Base-by-base conservation (phyloP, 2,888 invertebrate genomes). In the Trypoxylon attenuatum region DNA sequence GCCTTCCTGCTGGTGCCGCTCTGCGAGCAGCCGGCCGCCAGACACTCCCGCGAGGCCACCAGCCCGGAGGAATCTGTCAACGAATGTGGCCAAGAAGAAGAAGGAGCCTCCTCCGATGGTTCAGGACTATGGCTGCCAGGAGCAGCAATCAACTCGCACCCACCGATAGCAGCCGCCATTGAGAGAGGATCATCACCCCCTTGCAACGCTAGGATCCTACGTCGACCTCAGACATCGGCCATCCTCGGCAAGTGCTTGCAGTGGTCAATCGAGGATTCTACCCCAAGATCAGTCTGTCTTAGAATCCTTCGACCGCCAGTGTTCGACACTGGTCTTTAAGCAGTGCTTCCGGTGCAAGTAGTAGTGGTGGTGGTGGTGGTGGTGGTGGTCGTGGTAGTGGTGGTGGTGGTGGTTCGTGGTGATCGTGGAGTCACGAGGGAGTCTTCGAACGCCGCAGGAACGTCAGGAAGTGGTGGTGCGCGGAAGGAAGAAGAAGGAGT, bases 141-240 rank as follows among this genome's bases (percentile, higher is more conserved):
- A 29, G 29, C 42, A 47, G 16, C 21, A 27, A 19, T 13, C 43
- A 52, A 29, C 29, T 21, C 25, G 33, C 22, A 43, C 29, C 51
- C 52, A 43, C 66, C 55, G 56, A 60, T 68, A 66, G 68, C 43
- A 49, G 60, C 66, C 68, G 68, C 66, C 66, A 66, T 66, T 68
- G 60, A 68, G 42, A 58, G 54, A 29, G 51, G 49, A 38, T 65
- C 65, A 58, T 59, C 55, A 42, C 58, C 58, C 58, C 43, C 47
- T 43, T 25, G n/a, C n/a, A n/a, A n/a, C n/a, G n/a, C n/a, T n/a
- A n/a, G n/a, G n/a, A 22, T 60, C 60, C 54, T 47, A 51, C 59
- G 65, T 66, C 68, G 66, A 65, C 52, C 60, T 65, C 64, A 66
- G 58, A 58, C 64, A 65, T 51, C 58, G 54, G 53, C 54, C 63